These are phyloP conservation scores for Amphipoea lucens DNA, from an alignment of 2,888 invertebrate genomes.

Conservation along the genomic window DNA sequence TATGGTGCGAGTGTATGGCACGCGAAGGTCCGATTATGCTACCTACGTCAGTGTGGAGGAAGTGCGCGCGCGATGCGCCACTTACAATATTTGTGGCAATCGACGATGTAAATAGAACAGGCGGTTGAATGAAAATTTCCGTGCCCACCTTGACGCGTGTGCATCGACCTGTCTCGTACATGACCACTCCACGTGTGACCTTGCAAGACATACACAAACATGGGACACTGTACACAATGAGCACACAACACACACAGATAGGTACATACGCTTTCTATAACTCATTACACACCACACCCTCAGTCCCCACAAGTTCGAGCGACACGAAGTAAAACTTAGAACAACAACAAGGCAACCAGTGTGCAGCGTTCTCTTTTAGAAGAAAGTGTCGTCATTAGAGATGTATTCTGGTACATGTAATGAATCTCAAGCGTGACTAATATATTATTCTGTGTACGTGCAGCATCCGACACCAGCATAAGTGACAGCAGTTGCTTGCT, in stretches of 20 bases:
- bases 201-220: slow-evolving; percentile 84
- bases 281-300: slow-evolving; percentile 63
- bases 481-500: slow-evolving; percentile 64
- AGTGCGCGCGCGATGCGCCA: slow-evolving; percentile 84
- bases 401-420: slow-evolving; percentile 68
- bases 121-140: slow-evolving; percentile 88
- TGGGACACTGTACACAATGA: slow-evolving; percentile 77
- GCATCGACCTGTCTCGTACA: slow-evolving; percentile 86
- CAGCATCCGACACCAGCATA: slow-evolving; percentile 55
- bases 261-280: slow-evolving; percentile 77
- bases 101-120: slow-evolving; percentile 87
- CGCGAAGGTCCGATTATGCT: slow-evolving; percentile 78
- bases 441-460: slow-evolving; percentile 60
- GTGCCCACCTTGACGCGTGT: slow-evolving; percentile 86
- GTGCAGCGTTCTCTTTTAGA: slow-evolving; percentile 68
- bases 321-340: slow-evolving; percentile 40
- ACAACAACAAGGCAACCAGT: slow-evolving; percentile 56
- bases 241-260: slow-evolving; percentile 75
- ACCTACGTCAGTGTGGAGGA: slow-evolving; percentile 83
- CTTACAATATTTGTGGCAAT: slow-evolving; percentile 81
- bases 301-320: slow-evolving; percentile 37
- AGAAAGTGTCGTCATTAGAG: slow-evolving; percentile 68
- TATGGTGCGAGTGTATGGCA: slow-evolving; percentile 65
- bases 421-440: slow-evolving; percentile 67
- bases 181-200: slow-evolving; percentile 85